phyloP scores from a whole-genome alignment of 92 coral and sea anemone genomes.

The Diadumene lineata region DNA sequence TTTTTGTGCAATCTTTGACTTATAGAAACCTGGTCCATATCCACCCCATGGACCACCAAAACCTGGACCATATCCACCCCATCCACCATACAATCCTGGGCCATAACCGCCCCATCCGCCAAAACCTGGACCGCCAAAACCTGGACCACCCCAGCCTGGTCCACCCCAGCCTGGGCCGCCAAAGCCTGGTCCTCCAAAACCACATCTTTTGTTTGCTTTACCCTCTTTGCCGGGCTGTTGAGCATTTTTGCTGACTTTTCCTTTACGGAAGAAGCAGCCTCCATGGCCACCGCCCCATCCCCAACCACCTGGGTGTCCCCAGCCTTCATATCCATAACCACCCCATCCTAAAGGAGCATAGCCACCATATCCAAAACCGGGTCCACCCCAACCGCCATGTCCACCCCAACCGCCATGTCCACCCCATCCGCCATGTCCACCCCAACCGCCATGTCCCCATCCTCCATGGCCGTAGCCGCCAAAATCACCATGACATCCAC shows the following conservation, averaged over 20 bases:
- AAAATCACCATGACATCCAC: conserved; percentile 67
- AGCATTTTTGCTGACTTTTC: conserved; percentile 57
- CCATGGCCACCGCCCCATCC: too few relatives aligned
- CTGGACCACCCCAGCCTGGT: conserved; percentile 29
- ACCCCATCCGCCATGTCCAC: conserved; percentile 74
- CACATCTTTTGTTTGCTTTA: conserved; percentile 61
- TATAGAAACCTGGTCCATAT: conserved; percentile 72
- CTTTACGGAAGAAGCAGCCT: conserved; percentile 70
- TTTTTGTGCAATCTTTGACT: conserved; percentile 64
- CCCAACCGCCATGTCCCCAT: conserved; percentile 48
- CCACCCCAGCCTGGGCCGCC: conserved; percentile 45
- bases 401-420: conserved; percentile 67
- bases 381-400: conserved; percentile 31
- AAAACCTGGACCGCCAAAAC: conserved; percentile 43
- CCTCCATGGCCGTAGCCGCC: conserved; percentile 64
- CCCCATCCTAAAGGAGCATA: conserved; percentile 69
- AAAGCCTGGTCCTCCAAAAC: conserved; percentile 34
- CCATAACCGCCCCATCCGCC: conserved; percentile 56
- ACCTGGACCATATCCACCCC: conserved; percentile 48
- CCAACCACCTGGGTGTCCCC: conserved; percentile 56
- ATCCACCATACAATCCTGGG: conserved; percentile 22
- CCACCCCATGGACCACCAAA: conserved; percentile 48
- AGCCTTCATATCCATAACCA: conserved; percentile 71
- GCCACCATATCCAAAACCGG: conserved; percentile 51
- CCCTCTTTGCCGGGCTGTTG: conserved; percentile 2